These are phyloP conservation scores for Petrocephalus schoutedeni DNA, from an alignment of 2,797 vertebrate species.

Conservation along the genomic window DNA sequence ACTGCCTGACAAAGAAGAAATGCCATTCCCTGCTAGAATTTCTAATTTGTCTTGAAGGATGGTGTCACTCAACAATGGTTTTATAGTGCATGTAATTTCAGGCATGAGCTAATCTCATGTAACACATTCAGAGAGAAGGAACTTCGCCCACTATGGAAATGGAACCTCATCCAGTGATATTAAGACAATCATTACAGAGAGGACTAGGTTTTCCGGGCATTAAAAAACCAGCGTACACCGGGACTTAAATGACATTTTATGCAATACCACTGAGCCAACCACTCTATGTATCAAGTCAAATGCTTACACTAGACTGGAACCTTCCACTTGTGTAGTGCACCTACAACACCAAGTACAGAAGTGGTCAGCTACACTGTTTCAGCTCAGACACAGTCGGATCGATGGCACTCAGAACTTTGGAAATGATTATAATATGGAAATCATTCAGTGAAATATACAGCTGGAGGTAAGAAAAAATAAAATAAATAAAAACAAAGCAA, in stretches of 20 bases:
- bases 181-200: constrained; percentile 16
- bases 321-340: neutral
- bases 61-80: neutral
- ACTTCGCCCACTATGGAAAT: neutral
- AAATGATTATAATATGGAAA: neutral
- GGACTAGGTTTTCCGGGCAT: neutral
- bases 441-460: neutral
- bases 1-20: neutral
- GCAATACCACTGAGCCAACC: neutral
- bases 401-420: constrained; percentile 8
- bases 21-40: neutral
- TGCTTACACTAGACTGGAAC: constrained; percentile 3
- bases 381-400: neutral
- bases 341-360: constrained; percentile 6
- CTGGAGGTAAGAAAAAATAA: neutral
- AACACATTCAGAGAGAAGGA: neutral
- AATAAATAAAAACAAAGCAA: neutral
- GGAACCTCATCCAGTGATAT: neutral
- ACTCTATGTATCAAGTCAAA: neutral
- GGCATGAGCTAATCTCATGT: neutral
- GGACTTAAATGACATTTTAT: neutral
- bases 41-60: neutral
- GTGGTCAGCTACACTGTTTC: neutral
- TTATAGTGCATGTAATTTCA: neutral
- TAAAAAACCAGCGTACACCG: neutral